Evolutionary conservation across 1,140 invertebrate genomes (phyloP).

Genomic region (Bemisia tabaci): DNA sequence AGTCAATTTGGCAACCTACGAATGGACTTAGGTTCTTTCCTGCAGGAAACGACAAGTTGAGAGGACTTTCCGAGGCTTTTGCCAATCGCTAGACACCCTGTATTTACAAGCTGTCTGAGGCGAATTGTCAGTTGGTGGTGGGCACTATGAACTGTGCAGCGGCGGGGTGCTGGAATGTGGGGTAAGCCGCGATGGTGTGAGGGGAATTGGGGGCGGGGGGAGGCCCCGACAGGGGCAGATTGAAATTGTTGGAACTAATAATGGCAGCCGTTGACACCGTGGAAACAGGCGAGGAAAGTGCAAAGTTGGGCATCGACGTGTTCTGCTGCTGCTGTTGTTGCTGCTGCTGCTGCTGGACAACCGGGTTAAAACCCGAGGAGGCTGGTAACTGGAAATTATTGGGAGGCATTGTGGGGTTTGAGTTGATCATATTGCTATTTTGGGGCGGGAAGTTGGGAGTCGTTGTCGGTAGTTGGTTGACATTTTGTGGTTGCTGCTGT

Average conservation of each 20-base stretch:
- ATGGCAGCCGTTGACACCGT: not conserved
- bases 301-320: not conserved
- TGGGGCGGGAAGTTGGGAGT: not conserved
- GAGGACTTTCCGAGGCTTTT: no score
- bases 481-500: not conserved
- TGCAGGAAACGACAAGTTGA: no score
- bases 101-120: no score
- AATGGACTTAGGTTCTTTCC: no score
- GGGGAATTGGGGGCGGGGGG: not conserved
- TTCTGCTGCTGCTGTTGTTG: not conserved
- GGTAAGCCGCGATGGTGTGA: not conserved
- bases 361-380: not conserved
- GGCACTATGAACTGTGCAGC: not conserved
- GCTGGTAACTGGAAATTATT: not conserved
- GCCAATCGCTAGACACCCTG: no score
- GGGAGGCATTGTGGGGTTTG: not conserved
- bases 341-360: not conserved
- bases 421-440: not conserved
- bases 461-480: not conserved
- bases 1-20: no score
- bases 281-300: not conserved
- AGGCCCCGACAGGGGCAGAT: not conserved
- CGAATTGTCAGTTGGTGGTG: not conserved
- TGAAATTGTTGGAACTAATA: not conserved
- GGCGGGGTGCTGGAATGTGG: not conserved